Percentiles rank a stretch among this genome's conserved stretches.
Evolutionary conservation across 2,888 invertebrate genomes (phyloP).

Genomic region (Lottia gigantea): DNA sequence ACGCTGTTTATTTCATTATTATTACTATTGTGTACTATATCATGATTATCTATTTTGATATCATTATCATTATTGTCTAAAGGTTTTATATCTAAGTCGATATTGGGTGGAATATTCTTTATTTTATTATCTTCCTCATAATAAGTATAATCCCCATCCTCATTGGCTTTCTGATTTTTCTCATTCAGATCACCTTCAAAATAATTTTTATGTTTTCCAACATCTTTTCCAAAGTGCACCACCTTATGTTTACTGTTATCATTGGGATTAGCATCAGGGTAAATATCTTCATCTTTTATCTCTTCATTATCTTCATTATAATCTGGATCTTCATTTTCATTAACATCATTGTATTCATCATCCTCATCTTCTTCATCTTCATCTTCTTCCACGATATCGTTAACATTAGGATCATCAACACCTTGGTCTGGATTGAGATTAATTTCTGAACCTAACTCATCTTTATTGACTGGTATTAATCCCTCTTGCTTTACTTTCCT

Average conservation of each 20-base stretch:
- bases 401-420: slow-evolving; percentile 35
- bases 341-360: slow-evolving; percentile 21
- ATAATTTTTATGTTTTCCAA: slow-evolving; percentile 7
- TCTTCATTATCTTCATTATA: slow-evolving; percentile 33
- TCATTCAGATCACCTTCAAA: slow-evolving; percentile 13
- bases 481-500: slow-evolving; percentile 30
- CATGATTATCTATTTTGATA: slow-evolving; percentile 17
- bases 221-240: slow-evolving; percentile 26
- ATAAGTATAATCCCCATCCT: slow-evolving; percentile 40
- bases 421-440: slow-evolving; percentile 39
- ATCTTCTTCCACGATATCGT: slow-evolving; percentile 36
- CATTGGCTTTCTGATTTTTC: slow-evolving; percentile 22
- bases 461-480: slow-evolving; percentile 29
- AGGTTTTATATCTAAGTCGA: slow-evolving; percentile 11
- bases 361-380: slow-evolving; percentile 32
- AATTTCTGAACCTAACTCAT: slow-evolving; percentile 40
- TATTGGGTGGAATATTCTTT: slow-evolving; percentile 32
- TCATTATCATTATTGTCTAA: slow-evolving; percentile 23
- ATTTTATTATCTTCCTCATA: slow-evolving; percentile 35
- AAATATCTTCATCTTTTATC: slow-evolving; percentile 32
- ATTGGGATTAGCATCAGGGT: slow-evolving; percentile 22
- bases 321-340: slow-evolving; percentile 31
- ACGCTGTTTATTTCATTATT: slow-evolving; percentile 16
- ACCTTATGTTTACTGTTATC: slow-evolving; percentile 25
- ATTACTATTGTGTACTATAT: slow-evolving; percentile 17